Base-by-base conservation (phyloP, 1,140 invertebrate genomes). In the Varroa destructor region DNA sequence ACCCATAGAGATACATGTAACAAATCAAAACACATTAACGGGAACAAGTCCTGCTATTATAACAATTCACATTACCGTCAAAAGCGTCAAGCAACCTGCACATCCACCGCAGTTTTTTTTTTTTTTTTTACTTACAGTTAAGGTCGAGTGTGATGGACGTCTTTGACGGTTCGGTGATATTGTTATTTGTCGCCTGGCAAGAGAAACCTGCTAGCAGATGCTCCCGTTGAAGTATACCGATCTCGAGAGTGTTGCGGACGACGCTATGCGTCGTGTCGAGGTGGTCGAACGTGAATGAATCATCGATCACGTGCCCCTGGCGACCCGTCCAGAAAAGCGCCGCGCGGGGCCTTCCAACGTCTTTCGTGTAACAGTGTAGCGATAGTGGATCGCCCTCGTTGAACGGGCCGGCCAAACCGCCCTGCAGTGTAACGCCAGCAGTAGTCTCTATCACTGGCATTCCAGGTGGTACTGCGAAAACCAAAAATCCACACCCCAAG, bases 241-340 rank as follows among this genome's bases (percentile, higher is more conserved):
- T 89, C 56, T 84, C 85, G 75, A 91, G 82, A 73, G 86, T 86
- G 81, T 91, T 91, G 74, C 88, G 56, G 84, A 85, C 74, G 10
- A 51, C 46, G 46, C 46, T 51, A 51, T 51, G 83, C 54, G 87
- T 88, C 51, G 86, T 78, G 1, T 85, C 87, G 72, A 88, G 85
- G 1, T 81, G 75, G 43, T 84, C 80, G 75, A 86, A 83, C 74
- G 87, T 86, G 78, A 83, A 89, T 6, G 87, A 87, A 75, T 89
- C 87, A 79, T 90, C 88, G 75, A 90, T 87, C 74, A 90, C 84
- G 3, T 82, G 83, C 77, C 89, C 89, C 78, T 89, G 88, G 74
- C 89, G 81, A 79, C 86, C 90, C 82, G 78, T 75, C 89, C 89
- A 91, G 55, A 84, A 87, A n/a, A 91, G 84, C 73, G 83, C 82